Evolutionary conservation across 2,888 invertebrate species (phyloP).

Genomic region (Macaria notata): DNA sequence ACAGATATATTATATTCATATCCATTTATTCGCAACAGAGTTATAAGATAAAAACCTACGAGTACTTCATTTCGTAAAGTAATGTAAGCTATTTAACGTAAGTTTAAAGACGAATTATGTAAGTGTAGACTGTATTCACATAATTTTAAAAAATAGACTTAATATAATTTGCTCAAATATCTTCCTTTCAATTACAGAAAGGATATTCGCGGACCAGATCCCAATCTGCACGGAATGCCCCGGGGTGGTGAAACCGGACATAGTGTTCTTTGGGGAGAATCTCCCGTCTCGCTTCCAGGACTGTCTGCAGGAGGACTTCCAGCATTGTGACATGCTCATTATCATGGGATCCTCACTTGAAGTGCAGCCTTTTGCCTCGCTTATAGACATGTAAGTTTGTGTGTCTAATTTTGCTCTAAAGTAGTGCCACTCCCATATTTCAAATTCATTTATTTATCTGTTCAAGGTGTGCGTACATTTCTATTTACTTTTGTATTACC

Average conservation of each 20-base stretch:
- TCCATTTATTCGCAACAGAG: too few relatives aligned
- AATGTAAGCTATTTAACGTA: too few relatives aligned
- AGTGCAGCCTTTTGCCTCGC: slow-evolving; percentile 96
- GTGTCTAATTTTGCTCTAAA: background rate
- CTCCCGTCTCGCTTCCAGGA: slow-evolving; percentile 90
- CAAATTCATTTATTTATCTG: background rate
- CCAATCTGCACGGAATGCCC: slow-evolving; percentile 90
- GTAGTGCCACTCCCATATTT: background rate
- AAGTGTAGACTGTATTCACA: too few relatives aligned
- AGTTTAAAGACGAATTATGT: too few relatives aligned
- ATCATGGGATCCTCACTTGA: slow-evolving; percentile 97
- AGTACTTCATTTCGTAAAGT: too few relatives aligned
- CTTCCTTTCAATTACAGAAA: slow-evolving; percentile 72
- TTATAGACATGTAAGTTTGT: slow-evolving; percentile 87
- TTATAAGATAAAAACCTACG: too few relatives aligned
- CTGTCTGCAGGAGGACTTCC: slow-evolving; percentile 88
- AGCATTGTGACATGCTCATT: slow-evolving; percentile 93
- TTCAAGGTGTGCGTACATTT: too few relatives aligned
- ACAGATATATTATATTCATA: too few relatives aligned
- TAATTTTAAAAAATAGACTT: too few relatives aligned
- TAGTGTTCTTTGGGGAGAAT: slow-evolving; percentile 97
- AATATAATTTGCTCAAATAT: too few relatives aligned
- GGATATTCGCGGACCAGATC: slow-evolving; percentile 86
- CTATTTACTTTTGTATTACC: too few relatives aligned
- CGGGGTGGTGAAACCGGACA: slow-evolving; percentile 95